A percentile compares a stretch with the other conserved stretches of the same genome.
Conservation (phyloP, 2,797 vertebrate genomes). For the Cephalopachus bancanus region DNA sequence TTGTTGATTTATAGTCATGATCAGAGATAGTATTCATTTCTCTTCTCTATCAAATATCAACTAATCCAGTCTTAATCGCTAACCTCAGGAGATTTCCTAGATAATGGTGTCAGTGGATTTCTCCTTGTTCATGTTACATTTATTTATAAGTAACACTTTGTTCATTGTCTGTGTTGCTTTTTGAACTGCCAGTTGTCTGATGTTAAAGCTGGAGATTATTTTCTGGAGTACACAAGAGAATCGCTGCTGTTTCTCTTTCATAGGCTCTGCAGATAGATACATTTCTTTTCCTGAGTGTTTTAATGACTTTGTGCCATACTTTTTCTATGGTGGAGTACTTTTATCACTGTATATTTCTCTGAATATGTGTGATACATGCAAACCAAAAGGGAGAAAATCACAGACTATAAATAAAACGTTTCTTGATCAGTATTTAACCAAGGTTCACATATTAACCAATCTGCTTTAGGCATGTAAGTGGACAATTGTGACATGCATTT, state of each 20-base stretch:
- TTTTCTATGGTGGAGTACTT: slow-evolving; percentile 83
- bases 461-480: slow-evolving; percentile 48
- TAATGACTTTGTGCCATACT: slow-evolving; percentile 45
- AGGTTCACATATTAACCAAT: slow-evolving; percentile 62
- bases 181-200: slow-evolving; percentile 78
- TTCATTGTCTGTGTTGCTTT: slow-evolving; percentile 65
- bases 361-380: neutral
- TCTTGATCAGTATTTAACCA: slow-evolving; percentile 67
- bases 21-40: slow-evolving; percentile 72
- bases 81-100: slow-evolving; percentile 83
- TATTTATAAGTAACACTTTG: slow-evolving; percentile 80
- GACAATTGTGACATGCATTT: slow-evolving; percentile 53
- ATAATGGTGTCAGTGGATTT: slow-evolving; percentile 79
- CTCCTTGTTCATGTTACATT: slow-evolving; percentile 77
- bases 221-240: slow-evolving; percentile 76
- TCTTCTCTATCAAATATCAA: slow-evolving; percentile 85
- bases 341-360: slow-evolving; percentile 58
- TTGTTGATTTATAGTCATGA: slow-evolving; percentile 86
- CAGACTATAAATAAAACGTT: slow-evolving; percentile 43
- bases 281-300: slow-evolving; percentile 79
- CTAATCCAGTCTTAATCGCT: slow-evolving; percentile 80
- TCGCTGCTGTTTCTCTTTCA: slow-evolving; percentile 66
- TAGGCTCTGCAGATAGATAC: slow-evolving; percentile 57
- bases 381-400: slow-evolving; percentile 12
- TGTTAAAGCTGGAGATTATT: slow-evolving; percentile 81